Conservation (phyloP, 2,797 vertebrate genomes). For the Psittacula derbiana region DNA sequence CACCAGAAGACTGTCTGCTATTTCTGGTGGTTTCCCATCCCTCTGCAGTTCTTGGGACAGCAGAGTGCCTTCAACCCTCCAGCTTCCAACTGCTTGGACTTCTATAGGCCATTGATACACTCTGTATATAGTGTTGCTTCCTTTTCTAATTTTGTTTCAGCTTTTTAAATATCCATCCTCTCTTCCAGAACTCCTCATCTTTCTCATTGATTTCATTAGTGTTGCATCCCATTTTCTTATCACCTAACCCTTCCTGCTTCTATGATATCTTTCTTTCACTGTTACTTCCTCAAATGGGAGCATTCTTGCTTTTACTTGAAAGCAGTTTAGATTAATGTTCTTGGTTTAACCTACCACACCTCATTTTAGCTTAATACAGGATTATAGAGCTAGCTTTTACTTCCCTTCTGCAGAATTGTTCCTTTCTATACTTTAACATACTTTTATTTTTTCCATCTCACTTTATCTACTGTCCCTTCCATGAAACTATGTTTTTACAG, state of each 20-base stretch:
- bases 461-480: background rate
- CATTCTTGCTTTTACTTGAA: background rate
- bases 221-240: background rate
- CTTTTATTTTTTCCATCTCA: background rate
- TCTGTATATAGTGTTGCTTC: background rate
- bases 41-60: background rate
- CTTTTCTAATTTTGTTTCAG: background rate
- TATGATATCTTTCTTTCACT: background rate
- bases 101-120: too few species aligned
- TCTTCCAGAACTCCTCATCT: background rate
- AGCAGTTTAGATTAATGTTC: background rate
- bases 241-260: background rate
- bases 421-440: background rate
- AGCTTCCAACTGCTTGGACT: background rate
- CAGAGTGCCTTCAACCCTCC: background rate
- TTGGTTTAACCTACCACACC: background rate
- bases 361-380: background rate
- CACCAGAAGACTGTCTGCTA: background rate
- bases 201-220: background rate
- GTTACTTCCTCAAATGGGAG: background rate
- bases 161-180: background rate
- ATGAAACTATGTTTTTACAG: background rate
- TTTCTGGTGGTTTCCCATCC: background rate
- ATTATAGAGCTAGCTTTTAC: background rate
- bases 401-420: background rate